These are phyloP conservation scores for Lycaena phlaeas DNA, from an alignment of 2,888 invertebrate genomes.

Conservation along the genomic window DNA sequence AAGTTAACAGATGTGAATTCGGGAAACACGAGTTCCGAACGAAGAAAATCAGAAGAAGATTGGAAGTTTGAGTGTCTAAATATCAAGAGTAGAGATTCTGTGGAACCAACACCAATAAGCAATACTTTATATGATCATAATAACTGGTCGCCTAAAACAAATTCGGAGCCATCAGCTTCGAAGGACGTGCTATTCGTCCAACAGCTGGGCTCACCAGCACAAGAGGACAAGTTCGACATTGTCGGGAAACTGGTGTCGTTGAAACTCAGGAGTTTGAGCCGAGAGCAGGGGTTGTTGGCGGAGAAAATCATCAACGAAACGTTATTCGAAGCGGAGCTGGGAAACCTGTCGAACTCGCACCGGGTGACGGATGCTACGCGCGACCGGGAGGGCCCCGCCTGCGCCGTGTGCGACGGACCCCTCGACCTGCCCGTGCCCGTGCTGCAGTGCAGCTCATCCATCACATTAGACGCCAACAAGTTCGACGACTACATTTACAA, in stretches of 20 bases:
- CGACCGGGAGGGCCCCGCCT: background rate
- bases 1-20: background rate
- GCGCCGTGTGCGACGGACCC: background rate
- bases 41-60: background rate
- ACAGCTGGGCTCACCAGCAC: background rate
- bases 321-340: conserved; percentile 12
- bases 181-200: background rate
- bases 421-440: conserved; percentile 1
- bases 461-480: background rate
- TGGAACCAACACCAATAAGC: background rate
- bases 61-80: background rate
- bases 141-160: background rate
- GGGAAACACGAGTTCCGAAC: background rate
- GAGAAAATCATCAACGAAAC: conserved; percentile 16
- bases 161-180: background rate
- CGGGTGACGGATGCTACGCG: background rate
- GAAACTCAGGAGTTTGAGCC: conserved; percentile 10
- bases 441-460: background rate
- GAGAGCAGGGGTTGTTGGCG: conserved; percentile 11
- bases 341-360: conserved; percentile 2
- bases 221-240: conserved; percentile 14
- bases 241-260: conserved; percentile 13
- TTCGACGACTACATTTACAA: no score
- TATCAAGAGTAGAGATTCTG: background rate
- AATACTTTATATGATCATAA: background rate